phyloP scores from a whole-genome alignment of 2,113 vertebrate genomes.

The Gavia stellata region DNA sequence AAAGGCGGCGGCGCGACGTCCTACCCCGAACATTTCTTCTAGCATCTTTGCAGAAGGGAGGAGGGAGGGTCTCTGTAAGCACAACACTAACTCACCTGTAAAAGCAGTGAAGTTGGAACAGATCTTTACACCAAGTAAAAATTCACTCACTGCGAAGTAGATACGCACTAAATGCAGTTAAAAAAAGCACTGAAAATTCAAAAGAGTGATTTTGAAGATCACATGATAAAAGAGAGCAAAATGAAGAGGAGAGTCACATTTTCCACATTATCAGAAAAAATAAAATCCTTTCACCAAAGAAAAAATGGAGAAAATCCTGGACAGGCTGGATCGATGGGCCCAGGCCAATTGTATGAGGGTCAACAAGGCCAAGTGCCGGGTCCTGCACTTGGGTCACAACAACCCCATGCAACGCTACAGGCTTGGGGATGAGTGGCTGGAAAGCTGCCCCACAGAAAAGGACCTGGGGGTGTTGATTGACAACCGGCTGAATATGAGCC shows the following conservation, averaged over 20 bases:
- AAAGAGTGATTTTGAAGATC: background rate
- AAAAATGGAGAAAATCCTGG: fast-evolving
- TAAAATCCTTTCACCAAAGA: background rate
- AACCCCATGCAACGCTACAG: too few species aligned
- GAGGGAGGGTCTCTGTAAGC: background rate
- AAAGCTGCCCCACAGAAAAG: too few species aligned
- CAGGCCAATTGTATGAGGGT: too few species aligned
- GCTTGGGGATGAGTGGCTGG: too few species aligned
- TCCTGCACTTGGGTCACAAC: too few species aligned
- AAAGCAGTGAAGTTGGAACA: background rate
- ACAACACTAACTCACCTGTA: background rate
- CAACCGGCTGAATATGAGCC: too few species aligned
- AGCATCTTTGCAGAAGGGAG: background rate
- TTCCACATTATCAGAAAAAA: background rate
- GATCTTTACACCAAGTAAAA: background rate
- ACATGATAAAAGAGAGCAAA: background rate
- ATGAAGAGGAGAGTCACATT: background rate
- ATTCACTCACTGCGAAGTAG: background rate
- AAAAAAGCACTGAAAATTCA: background rate
- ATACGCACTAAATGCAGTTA: fast-evolving
- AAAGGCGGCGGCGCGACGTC: background rate
- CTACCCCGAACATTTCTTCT: fast-evolving
- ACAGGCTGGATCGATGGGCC: too few species aligned
- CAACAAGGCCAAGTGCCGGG: too few species aligned
- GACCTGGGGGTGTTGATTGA: too few species aligned